Conservation (phyloP, 2,113 vertebrate species). For the Tenebrosternarchus preto region DNA sequence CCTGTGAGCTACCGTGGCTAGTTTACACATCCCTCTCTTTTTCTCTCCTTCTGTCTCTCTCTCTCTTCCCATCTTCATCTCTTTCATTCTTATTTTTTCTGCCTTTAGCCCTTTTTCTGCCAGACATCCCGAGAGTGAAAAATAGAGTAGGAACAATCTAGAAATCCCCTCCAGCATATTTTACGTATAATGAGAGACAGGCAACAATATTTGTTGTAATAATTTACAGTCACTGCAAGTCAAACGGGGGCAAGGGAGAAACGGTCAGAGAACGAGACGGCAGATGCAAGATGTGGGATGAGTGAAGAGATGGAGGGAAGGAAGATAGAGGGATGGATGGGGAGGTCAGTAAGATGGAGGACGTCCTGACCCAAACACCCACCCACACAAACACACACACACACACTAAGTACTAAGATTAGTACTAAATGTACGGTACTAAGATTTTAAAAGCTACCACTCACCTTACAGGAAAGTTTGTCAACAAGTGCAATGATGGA, state of each 20-base stretch:
- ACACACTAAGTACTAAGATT: too few species aligned
- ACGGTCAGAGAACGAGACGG: not conserved
- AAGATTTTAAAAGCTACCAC: not conserved
- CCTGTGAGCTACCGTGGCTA: not conserved
- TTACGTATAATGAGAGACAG: not conserved
- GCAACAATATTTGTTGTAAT: not conserved
- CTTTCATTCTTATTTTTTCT: too few species aligned
- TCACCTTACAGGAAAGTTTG: constrained; percentile 90
- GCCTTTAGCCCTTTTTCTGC: not conserved
- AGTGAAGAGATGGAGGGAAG: not conserved
- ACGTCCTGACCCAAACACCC: constrained; percentile 53
- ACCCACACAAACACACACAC: not conserved
- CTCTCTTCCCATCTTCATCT: too few species aligned
- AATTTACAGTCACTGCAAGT: too few species aligned
- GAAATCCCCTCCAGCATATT: not conserved
- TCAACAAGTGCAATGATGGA: constrained; percentile 92
- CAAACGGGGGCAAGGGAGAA: too few species aligned
- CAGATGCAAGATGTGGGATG: not conserved
- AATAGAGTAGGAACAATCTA: not conserved
- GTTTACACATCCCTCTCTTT: too few species aligned
- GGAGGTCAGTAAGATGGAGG: constrained; percentile 31
- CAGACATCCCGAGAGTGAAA: not conserved
- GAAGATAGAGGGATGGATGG: constrained; percentile 16
- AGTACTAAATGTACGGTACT: too few species aligned
- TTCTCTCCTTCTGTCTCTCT: too few species aligned